Conservation (phyloP, 2,888 invertebrate species). For the Pristionchus mayeri region DNA sequence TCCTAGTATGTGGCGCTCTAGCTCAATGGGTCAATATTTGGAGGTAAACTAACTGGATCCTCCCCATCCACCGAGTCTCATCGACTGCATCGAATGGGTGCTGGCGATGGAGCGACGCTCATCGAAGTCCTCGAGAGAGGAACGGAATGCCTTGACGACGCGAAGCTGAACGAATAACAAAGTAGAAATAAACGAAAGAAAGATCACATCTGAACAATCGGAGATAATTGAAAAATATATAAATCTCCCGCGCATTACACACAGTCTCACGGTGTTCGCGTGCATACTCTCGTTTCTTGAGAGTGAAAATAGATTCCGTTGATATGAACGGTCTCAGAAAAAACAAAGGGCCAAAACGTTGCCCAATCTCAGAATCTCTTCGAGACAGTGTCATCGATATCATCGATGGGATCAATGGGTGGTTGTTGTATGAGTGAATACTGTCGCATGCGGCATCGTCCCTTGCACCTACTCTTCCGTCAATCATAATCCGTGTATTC, state of each 20-base stretch:
- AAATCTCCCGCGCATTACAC: conserved; percentile 14
- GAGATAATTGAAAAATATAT: not conserved
- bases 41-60: conserved; percentile 34
- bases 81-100: conserved; percentile 86
- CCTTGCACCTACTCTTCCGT: not conserved
- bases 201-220: not conserved
- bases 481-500: conserved; percentile 29
- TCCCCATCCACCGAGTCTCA: conserved; percentile 69
- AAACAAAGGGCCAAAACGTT: conserved; percentile 1
- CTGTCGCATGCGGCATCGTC: conserved; percentile 21
- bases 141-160: conserved; percentile 99
- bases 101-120: conserved; percentile 98
- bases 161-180: conserved; percentile 88
- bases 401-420: conserved; percentile 8
- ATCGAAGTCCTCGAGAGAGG: conserved; percentile 98
- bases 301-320: conserved; percentile 25
- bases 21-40: not conserved
- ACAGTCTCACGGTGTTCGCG: conserved; percentile 5
- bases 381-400: not conserved
- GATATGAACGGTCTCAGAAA: not conserved
- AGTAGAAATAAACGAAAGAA: not conserved
- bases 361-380: conserved; percentile 10
- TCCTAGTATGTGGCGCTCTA: not conserved
- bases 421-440: conserved; percentile 11
- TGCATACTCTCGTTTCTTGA: conserved; percentile 29